Conservation (phyloP, 2,113 vertebrate species). For the Poeciliopsis occidentalis region DNA sequence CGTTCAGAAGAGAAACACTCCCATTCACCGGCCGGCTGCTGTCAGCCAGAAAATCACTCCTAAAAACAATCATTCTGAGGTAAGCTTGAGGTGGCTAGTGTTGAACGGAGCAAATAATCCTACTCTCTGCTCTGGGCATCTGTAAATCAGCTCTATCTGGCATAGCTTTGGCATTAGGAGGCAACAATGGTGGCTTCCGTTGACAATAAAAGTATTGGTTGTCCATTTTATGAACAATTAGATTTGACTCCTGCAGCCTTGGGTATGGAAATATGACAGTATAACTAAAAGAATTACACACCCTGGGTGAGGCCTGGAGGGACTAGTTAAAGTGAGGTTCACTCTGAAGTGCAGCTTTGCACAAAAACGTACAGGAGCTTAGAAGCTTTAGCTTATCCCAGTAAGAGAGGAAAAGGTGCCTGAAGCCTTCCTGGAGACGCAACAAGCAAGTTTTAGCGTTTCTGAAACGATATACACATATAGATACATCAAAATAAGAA, state of each 20-base stretch:
- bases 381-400: constrained; percentile 66
- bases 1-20: constrained; percentile 60
- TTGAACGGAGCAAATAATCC: constrained; percentile 66
- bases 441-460: constrained; percentile 29
- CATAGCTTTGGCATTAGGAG: constrained; percentile 80
- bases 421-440: constrained; percentile 32
- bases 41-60: constrained; percentile 39
- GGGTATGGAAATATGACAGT: constrained; percentile 60
- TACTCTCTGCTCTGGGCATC: constrained; percentile 39
- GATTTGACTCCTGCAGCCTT: constrained; percentile 53
- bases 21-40: constrained; percentile 37
- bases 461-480: constrained; percentile 65
- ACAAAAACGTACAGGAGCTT: constrained; percentile 52
- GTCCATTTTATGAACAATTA: constrained; percentile 73
- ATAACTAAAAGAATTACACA: not conserved
- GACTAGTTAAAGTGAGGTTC: constrained; percentile 47
- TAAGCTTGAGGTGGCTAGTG: constrained; percentile 74
- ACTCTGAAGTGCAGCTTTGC: constrained; percentile 66
- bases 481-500: constrained; percentile 23
- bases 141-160: constrained; percentile 54
- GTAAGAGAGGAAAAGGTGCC: constrained; percentile 55
- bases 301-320: constrained; percentile 13
- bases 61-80: constrained; percentile 65
- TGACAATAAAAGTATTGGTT: constrained; percentile 48
- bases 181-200: constrained; percentile 55